Evolutionary conservation across 2,113 vertebrate genomes (phyloP), one percentile per base, ranked within the genome.

Genomic region (Gallinago paraguaiae): DNA sequence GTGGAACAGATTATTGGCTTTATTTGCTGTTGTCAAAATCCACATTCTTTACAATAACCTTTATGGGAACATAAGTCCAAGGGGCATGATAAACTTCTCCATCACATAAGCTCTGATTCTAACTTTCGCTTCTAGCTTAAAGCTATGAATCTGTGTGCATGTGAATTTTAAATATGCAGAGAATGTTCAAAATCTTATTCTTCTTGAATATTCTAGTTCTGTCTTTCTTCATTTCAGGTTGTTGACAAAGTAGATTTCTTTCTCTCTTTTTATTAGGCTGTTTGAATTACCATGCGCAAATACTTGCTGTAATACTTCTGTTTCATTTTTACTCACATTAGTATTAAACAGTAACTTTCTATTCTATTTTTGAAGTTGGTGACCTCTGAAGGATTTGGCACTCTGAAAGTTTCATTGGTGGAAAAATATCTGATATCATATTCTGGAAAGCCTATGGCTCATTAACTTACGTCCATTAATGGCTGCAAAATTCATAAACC

Each of bases 401-500:
- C 84, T 94, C 93, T 92, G 89, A 83, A 92, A 94, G 84, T 91
- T 96, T 93, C 96, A 94, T 85, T 85, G 82, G 92, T 90, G 88
- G 87, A 91, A 94, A 96, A 95, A 88, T 95, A 95, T 37, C 95
- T 94, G 87, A 86, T 95, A 91, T 78, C 81, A 67, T 95, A 91
- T 97, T 95, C 94, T 92, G 79, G 59, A 94, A 88, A 68, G 84
- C 72, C 92, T 93, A 85, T 95, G 94, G 91, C 79, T 96, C 96
- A 60, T 96, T 96, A 96, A 94, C 86, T 97, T 94, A 67, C 22
- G 57, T 82, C 94, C 96, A 96, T 97, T 96, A 91, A 95, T 86
- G 84, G 79, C 91, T 95, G 91, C 96, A 94, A 95, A 97, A 97
- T 97, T 96, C 96, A 95, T 97, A 97, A 96, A 97, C 96, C 93